phyloP scores from a whole-genome alignment of 2,888 invertebrate genomes.

The Andricus quercusramuli region DNA sequence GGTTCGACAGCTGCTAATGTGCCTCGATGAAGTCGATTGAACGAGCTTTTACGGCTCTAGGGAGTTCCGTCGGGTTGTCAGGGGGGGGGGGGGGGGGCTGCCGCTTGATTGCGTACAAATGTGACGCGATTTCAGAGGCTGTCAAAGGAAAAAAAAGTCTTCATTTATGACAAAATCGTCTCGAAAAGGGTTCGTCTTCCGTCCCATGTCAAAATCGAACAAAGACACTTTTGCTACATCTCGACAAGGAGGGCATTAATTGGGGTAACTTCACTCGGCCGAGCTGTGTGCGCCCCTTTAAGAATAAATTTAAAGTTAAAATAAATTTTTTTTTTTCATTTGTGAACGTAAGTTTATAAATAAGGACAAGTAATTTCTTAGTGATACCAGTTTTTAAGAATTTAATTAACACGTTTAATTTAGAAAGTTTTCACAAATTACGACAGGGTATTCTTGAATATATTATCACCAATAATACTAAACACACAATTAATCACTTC shows the following conservation, averaged over 20 bases:
- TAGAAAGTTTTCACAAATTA: too few relatives aligned
- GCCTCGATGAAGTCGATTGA: conserved; percentile 67
- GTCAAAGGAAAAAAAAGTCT: conserved; percentile 45
- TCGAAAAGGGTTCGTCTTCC: not conserved
- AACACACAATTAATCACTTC: too few relatives aligned
- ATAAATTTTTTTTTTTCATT: too few relatives aligned
- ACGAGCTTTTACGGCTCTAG: conserved; percentile 31
- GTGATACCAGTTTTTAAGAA: too few relatives aligned
- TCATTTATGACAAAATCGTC: conserved; percentile 14
- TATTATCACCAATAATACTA: too few relatives aligned
- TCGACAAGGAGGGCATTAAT: not conserved
- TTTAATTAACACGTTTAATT: too few relatives aligned
- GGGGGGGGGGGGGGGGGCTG: conserved; percentile 54
- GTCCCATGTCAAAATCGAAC: not conserved
- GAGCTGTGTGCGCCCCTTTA: too few relatives aligned
- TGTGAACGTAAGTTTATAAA: too few relatives aligned
- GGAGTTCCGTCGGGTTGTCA: conserved; percentile 36
- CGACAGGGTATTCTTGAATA: too few relatives aligned
- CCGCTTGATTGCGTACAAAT: conserved; percentile 69
- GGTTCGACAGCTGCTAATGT: conserved; percentile 72
- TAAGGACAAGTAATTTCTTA: too few relatives aligned
- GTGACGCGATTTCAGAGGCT: conserved; percentile 65
- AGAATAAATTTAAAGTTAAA: too few relatives aligned
- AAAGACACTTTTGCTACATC: not conserved
- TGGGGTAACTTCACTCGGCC: too few relatives aligned